A percentile compares a stretch with the other conserved stretches of the same genome.
phyloP scores from a whole-genome alignment of 2,797 vertebrate species.

The Tangara arthus region DNA sequence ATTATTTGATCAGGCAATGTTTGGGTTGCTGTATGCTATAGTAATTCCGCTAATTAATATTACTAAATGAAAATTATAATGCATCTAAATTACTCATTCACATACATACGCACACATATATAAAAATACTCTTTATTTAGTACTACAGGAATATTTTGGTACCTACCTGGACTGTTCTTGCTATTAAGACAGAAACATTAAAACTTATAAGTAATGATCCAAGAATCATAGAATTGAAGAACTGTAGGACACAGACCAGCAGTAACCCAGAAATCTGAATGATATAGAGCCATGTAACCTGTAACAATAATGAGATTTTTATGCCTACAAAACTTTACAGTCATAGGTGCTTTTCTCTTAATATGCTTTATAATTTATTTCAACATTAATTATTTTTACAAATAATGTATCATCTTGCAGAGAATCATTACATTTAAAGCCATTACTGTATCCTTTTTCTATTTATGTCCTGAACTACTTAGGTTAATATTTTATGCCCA shows the following conservation, averaged over 20 bases:
- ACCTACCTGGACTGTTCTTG: slow-evolving; percentile 88
- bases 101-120: not conserved
- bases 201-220: slow-evolving; percentile 94
- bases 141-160: not conserved
- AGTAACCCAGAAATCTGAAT: slow-evolving; percentile 86
- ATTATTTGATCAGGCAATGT: slow-evolving; percentile 20
- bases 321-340: not conserved
- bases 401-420: not conserved
- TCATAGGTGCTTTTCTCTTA: not conserved
- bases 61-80: not conserved
- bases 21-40: not conserved
- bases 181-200: slow-evolving; percentile 84
- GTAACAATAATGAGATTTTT: slow-evolving; percentile 20
- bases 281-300: slow-evolving; percentile 86
- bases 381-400: not conserved
- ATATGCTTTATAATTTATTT: not conserved
- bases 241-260: slow-evolving; percentile 92
- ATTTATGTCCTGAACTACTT: not conserved
- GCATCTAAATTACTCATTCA: not conserved
- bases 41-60: slow-evolving; percentile 20
- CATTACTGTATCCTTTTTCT: not conserved
- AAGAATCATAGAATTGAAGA: slow-evolving; percentile 95
- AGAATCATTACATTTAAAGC: not conserved
- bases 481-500: not conserved
- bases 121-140: not conserved